phyloP scores from a whole-genome alignment of 2,888 invertebrate species.

The Amphipyra berbera region DNA sequence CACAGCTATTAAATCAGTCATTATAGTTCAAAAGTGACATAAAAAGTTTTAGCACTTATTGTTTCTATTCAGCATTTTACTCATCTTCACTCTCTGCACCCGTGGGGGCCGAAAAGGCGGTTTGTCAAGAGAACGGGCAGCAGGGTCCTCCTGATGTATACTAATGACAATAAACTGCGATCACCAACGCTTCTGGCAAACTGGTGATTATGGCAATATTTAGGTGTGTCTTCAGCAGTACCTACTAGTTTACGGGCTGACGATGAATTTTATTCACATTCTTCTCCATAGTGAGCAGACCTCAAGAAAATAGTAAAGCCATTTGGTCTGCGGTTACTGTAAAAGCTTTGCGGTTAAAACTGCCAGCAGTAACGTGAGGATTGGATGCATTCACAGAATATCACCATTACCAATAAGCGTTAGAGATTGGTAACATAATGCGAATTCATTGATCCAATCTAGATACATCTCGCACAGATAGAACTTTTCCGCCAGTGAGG shows the following conservation, averaged over 20 bases:
- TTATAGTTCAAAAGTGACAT: neutral
- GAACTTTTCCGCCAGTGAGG: slow-evolving; percentile 21
- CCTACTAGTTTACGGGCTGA: too few species aligned
- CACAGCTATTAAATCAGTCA: slow-evolving; percentile 44
- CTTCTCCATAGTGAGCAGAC: slow-evolving; percentile 1
- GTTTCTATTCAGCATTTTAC: neutral
- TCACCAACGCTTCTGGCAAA: too few species aligned
- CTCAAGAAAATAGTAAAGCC: slow-evolving; percentile 19
- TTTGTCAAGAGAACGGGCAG: too few species aligned
- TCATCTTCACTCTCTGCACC: neutral
- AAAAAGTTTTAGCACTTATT: slow-evolving; percentile 1
- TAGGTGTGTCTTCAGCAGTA: too few species aligned
- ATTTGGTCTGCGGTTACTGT: slow-evolving; percentile 20
- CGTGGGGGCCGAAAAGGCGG: too few species aligned
- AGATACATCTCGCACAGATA: slow-evolving; percentile 6
- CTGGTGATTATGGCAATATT: too few species aligned
- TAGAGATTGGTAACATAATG: slow-evolving; percentile 24
- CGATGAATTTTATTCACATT: neutral
- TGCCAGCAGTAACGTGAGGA: slow-evolving; percentile 10
- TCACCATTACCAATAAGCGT: slow-evolving; percentile 20
- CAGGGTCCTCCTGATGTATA: too few species aligned
- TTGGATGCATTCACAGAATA: slow-evolving; percentile 16
- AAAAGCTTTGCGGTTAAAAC: slow-evolving; percentile 39
- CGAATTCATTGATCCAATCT: slow-evolving; percentile 42
- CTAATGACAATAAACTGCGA: too few species aligned